A percentile compares a stretch with the other conserved stretches of the same genome.
Evolutionary conservation across 2,888 invertebrate species (phyloP).

Genomic region (Dioctria linearis): DNA sequence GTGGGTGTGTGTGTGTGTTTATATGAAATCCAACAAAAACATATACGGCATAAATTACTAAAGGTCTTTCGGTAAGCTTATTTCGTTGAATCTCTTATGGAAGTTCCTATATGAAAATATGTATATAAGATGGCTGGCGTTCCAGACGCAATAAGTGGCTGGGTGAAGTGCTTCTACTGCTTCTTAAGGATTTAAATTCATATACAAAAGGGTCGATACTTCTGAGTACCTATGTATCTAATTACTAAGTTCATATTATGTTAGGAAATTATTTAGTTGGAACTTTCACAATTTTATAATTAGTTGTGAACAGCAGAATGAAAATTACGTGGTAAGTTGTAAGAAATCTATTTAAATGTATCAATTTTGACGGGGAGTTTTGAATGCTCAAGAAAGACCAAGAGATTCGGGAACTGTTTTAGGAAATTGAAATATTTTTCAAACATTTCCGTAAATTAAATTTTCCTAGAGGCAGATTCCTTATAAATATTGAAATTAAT

Average conservation of each 20-base stretch:
- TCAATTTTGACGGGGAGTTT: too few species aligned
- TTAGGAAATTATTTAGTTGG: constrained; percentile 51
- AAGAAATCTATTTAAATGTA: not conserved
- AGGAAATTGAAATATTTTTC: too few species aligned
- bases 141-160: constrained; percentile 52
- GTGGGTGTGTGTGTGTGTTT: not conserved
- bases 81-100: constrained; percentile 29
- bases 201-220: constrained; percentile 46
- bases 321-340: constrained; percentile 28
- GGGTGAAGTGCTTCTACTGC: constrained; percentile 43
- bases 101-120: too few species aligned
- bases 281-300: constrained; percentile 48
- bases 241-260: not conserved
- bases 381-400: too few species aligned
- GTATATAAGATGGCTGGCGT: constrained; percentile 5
- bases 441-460: too few species aligned
- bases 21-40: not conserved
- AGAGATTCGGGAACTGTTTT: too few species aligned
- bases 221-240: not conserved
- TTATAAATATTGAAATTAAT: too few species aligned
- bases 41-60: constrained; percentile 25
- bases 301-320: constrained; percentile 46
- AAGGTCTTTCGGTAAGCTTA: constrained; percentile 38
- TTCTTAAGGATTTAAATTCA: constrained; percentile 34
- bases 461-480: too few species aligned